Conservation (phyloP, 1,140 invertebrate species). For the Anoplolepis gracilipes region DNA sequence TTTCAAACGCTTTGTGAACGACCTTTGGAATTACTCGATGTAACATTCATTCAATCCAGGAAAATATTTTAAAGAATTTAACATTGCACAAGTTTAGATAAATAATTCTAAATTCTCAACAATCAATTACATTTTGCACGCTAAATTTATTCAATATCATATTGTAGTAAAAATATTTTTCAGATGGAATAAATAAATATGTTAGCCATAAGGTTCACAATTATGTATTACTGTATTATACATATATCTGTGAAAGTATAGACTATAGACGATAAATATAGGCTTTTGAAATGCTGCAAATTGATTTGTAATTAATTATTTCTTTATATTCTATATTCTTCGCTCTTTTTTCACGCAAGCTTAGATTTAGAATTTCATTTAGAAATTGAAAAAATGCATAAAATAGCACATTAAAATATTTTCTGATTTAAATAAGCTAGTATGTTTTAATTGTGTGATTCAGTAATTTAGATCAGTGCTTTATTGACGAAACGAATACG, state of each 20-base stretch:
- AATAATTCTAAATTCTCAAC: background rate
- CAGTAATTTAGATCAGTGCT: constrained; percentile 1
- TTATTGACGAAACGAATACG: constrained; percentile 4
- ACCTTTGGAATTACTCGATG: background rate
- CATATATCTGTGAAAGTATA: background rate
- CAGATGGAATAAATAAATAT: background rate
- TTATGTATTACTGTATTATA: too few relatives aligned
- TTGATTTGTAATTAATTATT: background rate
- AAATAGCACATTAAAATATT: background rate
- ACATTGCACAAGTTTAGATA: too few relatives aligned
- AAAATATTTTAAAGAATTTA: too few relatives aligned
- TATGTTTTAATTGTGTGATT: background rate
- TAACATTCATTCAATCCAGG: too few relatives aligned
- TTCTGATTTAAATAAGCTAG: background rate
- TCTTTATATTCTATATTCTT: too few relatives aligned
- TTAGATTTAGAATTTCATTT: constrained; percentile 40
- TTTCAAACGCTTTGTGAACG: background rate
- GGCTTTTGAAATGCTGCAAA: background rate
- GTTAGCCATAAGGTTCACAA: background rate
- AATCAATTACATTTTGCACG: background rate
- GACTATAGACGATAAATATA: constrained; percentile 10
- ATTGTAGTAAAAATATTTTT: background rate
- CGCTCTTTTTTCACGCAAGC: background rate
- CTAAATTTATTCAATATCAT: background rate
- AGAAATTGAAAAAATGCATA: constrained; percentile 24